Base-by-base conservation (phyloP, 1,140 invertebrate species). In the Listronotus oregonensis region DNA sequence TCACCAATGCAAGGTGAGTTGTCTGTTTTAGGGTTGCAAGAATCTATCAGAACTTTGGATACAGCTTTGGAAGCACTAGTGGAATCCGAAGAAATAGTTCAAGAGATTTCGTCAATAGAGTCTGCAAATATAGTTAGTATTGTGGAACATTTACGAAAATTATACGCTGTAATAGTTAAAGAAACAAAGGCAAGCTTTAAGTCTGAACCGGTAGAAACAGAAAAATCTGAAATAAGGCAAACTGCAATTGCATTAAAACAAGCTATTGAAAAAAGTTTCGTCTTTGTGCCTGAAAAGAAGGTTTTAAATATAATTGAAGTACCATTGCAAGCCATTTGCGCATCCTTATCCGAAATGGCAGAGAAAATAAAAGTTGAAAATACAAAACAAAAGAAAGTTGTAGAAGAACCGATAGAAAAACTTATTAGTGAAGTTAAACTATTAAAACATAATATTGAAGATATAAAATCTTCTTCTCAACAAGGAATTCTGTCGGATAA, bases 391-490 rank as follows among this genome's bases (percentile, higher is more conserved):
- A 8, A 18, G 12, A 15, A 11, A 21, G 18, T 49, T 6, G 21
- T 39, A 40, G 11, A 32, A 52, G 50, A 52, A 37, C n/a, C 18
- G 15, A 17, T 56, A 3, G 1, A 12, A 21, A 1, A 39, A 3
- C 12, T 43, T n/a, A 12, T 21, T 8, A 17, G 6, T 6, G 61
- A 64, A 51, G 14, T 70, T 37, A 27, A 60, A 52, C 9, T 21
- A 8, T 42, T 70, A 21, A 59, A 68, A 64, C 27, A 47, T 32
- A 64, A 57, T 54, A 50, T 68, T 15, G 27, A 70, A 61, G 52
- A 64, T 6, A 11, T 56, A n/a, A 50, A 37, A 34, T n/a, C 37
- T 10, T 17, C 15, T 37, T 15, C 66, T 39, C 61, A 68, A 27
- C 55, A 70, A 42, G 66, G 46, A 44, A 39, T 65, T 50, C 44